phyloP scores from a whole-genome alignment of 2,113 vertebrate genomes.

The Amblyornis subalaris region DNA sequence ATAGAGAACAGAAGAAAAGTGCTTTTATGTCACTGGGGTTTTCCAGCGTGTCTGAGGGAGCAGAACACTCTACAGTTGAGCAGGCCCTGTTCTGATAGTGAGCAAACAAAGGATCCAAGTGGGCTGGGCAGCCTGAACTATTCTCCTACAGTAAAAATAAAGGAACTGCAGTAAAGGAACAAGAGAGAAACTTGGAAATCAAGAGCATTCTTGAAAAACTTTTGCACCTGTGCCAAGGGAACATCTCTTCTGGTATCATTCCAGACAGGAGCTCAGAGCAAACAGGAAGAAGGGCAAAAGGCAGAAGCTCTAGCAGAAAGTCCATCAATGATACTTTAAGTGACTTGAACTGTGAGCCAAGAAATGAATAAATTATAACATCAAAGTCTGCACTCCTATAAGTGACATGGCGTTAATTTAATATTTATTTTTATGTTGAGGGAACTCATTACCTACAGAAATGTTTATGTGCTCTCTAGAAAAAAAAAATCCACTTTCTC shows the following conservation, averaged over 20 bases:
- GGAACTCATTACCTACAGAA: neutral
- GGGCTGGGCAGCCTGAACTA: neutral
- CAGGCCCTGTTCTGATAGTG: neutral
- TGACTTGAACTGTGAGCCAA: neutral
- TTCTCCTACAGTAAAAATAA: neutral
- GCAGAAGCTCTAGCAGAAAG: neutral
- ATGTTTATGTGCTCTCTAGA: neutral
- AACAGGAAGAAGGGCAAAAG: neutral
- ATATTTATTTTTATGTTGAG: neutral
- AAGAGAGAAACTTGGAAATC: neutral
- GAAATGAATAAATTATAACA: conserved; percentile 31
- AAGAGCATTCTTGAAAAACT: neutral
- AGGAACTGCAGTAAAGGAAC: neutral
- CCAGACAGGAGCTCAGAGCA: neutral
- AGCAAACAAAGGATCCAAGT: neutral
- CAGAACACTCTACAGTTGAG: neutral
- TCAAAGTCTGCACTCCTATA: neutral
- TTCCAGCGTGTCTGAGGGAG: neutral
- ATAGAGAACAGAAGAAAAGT: neutral
- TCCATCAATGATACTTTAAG: neutral
- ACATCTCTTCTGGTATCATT: neutral
- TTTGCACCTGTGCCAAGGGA: neutral
- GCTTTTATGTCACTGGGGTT: neutral
- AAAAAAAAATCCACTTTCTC: neutral
- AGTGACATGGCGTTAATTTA: conserved; percentile 3